Evolutionary conservation across 2,113 vertebrate species (phyloP), one percentile per base, ranked within the genome.

Genomic region (Junco hyemalis): DNA sequence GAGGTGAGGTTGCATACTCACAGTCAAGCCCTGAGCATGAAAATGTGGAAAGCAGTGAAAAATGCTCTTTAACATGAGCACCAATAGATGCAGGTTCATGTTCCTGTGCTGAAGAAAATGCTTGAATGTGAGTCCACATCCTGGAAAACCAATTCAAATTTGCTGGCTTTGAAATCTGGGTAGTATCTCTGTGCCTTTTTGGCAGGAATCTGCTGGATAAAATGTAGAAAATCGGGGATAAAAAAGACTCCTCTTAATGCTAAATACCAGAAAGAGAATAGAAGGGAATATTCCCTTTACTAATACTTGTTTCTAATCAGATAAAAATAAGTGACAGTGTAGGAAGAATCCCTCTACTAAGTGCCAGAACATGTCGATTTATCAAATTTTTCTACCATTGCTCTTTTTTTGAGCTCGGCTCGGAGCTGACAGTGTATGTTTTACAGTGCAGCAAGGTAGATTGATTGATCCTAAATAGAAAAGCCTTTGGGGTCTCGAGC

Each of bases 391-490:
- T 96, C 90, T 72, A 48, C 83, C 6, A 35, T 91, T 96, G 95
- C 95, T 91, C 96, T 93, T 96, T 96, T 90, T 95, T 79, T 74
- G 90, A 91, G 87, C 88, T 42, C 17, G 54, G 73, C 87, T 90
- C 40, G 15, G 87, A 95, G 95, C 96, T 96, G 93, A 94, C 94
- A 92, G 66, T 92, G 76, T 95, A 76, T 89, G 81, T 96, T 96
- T 97, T 96, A 95, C 91, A 91, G 85, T 96, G 72, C 92, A 92
- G 95, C 86, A 91, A 96, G 93, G 94, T 94, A 95, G 91, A 96
- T 90, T 96, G 96, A 97, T 97, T 97, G 96, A 96, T 96, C 96
- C 94, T 96, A 97, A 96, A 95, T 72, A 95, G 74, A 94, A 96
- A 63, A 95, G 93, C 94, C 96, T 95, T 95, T 96, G 92, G 96